These are phyloP conservation scores for Mactra quadrangularis DNA, from an alignment of 1,140 invertebrate genomes.

Conservation along the genomic window DNA sequence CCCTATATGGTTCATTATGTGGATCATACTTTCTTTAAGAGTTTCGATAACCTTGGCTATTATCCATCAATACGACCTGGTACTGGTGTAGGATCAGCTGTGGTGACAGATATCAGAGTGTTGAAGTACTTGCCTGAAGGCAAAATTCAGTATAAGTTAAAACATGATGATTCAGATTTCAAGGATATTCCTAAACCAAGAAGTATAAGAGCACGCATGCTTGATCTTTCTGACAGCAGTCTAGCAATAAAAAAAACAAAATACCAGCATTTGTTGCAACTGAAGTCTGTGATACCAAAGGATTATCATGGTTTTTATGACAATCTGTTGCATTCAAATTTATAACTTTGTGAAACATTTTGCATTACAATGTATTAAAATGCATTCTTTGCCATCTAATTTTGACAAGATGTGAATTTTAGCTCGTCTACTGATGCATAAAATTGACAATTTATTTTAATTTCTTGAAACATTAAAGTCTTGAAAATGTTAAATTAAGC, in stretches of 20 bases:
- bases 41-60: constrained; percentile 7
- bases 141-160: no score
- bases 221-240: not conserved
- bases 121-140: constrained; percentile 26
- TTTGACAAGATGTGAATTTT: not conserved
- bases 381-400: not conserved
- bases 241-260: constrained; percentile 22
- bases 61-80: constrained; percentile 40
- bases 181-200: constrained; percentile 18
- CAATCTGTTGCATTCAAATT: constrained; percentile 10
- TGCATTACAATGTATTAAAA: no score
- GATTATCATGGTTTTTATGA: constrained; percentile 43
- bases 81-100: constrained; percentile 14
- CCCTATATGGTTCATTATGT: constrained; percentile 20
- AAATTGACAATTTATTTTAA: not conserved
- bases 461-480: not conserved
- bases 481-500: not conserved
- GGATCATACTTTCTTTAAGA: constrained; percentile 12
- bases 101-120: constrained; percentile 5
- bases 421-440: not conserved
- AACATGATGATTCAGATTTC: constrained; percentile 16
- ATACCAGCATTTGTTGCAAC: constrained; percentile 13
- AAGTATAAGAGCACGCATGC: constrained; percentile 1
- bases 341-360: not conserved
- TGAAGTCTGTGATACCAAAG: constrained; percentile 21